These are phyloP conservation scores for Cryptoblepharus egeriae DNA, from an alignment of 2,797 vertebrate species.

Conservation along the genomic window DNA sequence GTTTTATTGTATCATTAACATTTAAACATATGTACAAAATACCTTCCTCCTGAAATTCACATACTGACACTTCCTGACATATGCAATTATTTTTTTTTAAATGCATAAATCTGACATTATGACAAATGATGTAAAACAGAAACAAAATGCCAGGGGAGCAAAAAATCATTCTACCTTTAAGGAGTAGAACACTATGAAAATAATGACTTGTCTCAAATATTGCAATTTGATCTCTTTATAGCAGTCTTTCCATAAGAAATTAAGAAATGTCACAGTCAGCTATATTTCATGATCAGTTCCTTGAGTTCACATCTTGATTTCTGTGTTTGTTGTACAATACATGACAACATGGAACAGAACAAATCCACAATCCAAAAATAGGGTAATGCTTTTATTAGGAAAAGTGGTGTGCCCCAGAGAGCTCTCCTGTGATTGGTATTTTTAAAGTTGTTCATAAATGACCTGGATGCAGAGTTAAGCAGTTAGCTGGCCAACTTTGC, in stretches of 20 bases:
- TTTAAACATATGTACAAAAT: background rate
- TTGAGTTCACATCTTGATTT: too few species aligned
- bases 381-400: too few species aligned
- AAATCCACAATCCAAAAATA: background rate
- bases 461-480: too few species aligned
- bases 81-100: too few species aligned
- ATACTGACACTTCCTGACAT: background rate
- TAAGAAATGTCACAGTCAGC: background rate
- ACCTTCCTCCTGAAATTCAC: background rate
- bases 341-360: too few species aligned
- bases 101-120: background rate
- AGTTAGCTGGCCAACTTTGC: too few species aligned
- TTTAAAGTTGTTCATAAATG: too few species aligned
- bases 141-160: background rate
- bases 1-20: background rate
- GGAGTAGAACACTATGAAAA: background rate
- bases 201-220: too few species aligned
- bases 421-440: too few species aligned
- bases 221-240: background rate
- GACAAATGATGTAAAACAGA: background rate
- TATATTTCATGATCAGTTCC: background rate
- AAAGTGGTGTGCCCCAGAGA: too few species aligned
- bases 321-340: background rate
- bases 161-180: background rate
- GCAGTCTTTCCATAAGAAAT: background rate